Conservation (phyloP, 2,888 invertebrate genomes). For the Eristalis pertinax region DNA sequence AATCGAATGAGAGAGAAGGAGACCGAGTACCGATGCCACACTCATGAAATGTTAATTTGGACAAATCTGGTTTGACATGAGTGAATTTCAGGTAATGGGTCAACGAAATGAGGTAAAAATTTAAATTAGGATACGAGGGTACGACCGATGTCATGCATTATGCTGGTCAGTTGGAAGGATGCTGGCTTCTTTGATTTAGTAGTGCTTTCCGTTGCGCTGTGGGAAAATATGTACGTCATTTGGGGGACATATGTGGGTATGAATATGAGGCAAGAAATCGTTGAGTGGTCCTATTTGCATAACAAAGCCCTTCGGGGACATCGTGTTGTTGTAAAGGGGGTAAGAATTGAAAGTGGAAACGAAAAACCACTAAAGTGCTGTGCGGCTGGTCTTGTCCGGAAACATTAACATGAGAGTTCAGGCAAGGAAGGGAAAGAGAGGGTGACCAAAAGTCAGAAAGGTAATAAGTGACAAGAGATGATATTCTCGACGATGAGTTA, state of each 20-base stretch:
- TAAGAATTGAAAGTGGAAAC: background rate
- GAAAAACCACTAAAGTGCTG: background rate
- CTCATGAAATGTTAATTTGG: conserved; percentile 56
- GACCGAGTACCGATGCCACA: conserved; percentile 21
- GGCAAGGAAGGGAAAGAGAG: no score
- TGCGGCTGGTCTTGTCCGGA: no score
- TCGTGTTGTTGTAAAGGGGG: background rate
- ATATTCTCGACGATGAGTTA: no score
- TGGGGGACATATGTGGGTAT: background rate
- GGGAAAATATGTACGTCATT: background rate
- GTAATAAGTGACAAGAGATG: no score
- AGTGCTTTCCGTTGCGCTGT: background rate
- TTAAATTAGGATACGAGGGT: conserved; percentile 45
- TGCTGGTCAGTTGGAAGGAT: background rate
- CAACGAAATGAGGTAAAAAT: conserved; percentile 46
- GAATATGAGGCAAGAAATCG: background rate
- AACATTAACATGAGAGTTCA: no score
- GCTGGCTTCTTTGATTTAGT: background rate
- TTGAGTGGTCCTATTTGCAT: background rate
- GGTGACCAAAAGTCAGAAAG: no score
- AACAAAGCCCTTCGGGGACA: background rate
- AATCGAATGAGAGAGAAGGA: conserved; percentile 6
- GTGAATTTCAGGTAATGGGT: conserved; percentile 48
- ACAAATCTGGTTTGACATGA: conserved; percentile 59
- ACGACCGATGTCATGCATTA: conserved; percentile 31